phyloP scores from a whole-genome alignment of 2,797 vertebrate genomes.

The Buphagus erythrorhynchus region DNA sequence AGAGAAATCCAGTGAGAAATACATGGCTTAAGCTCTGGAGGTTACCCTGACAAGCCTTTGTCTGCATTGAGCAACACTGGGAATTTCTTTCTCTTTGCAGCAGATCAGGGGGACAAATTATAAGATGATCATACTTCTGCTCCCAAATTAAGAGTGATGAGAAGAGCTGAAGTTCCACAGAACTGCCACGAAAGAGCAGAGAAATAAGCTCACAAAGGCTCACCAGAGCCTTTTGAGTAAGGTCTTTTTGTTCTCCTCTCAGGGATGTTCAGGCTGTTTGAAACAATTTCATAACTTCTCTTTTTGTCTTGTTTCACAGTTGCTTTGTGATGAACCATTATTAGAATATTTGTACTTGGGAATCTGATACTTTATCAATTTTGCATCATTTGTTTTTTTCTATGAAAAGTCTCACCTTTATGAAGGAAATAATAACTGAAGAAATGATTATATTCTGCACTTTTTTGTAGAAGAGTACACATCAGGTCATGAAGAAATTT shows the following conservation, averaged over 20 bases:
- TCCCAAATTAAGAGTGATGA: neutral
- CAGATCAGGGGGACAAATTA: neutral
- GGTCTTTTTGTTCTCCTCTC: neutral
- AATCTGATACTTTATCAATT: neutral
- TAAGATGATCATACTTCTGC: neutral
- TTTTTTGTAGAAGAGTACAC: neutral
- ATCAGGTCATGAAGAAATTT: neutral
- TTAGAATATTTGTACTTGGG: neutral
- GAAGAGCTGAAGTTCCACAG: neutral
- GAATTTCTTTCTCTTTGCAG: neutral
- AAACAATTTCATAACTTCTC: neutral
- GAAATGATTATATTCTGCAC: neutral
- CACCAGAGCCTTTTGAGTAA: neutral
- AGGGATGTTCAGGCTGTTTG: neutral
- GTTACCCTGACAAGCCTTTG: neutral
- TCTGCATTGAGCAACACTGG: neutral
- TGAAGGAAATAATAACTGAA: neutral
- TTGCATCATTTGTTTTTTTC: neutral
- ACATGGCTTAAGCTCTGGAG: neutral
- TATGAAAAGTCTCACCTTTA: neutral
- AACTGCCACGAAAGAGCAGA: neutral
- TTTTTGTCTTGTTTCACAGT: neutral
- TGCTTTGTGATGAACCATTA: neutral
- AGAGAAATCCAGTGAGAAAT: neutral
- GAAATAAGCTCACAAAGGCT: neutral